phyloP scores from a whole-genome alignment of 2,113 vertebrate species.

The Rhipidura dahli region DNA sequence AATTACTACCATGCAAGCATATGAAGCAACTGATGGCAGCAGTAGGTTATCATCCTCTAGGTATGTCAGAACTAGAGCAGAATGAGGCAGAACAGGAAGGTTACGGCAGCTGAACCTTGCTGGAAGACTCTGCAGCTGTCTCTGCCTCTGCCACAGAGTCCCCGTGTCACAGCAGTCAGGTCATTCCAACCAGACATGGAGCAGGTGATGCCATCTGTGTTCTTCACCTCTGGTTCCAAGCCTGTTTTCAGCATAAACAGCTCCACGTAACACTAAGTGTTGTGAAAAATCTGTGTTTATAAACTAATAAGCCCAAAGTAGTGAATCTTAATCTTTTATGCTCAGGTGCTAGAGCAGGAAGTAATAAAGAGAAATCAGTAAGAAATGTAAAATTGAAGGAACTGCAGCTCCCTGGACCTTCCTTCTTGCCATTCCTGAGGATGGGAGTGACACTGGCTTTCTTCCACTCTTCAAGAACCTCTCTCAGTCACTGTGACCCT shows the following conservation, averaged over 20 bases:
- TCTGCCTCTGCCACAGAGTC: neutral
- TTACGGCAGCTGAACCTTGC: neutral
- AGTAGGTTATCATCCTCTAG: neutral
- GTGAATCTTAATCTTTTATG: neutral
- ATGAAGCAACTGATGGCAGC: neutral
- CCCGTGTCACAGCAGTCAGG: neutral
- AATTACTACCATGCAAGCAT: neutral
- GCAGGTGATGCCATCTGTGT: neutral
- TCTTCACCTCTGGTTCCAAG: neutral
- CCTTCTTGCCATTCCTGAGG: neutral
- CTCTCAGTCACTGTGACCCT: neutral
- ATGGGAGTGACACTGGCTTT: neutral
- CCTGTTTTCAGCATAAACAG: neutral
- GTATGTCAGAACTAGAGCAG: conserved; percentile 10
- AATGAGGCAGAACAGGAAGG: neutral
- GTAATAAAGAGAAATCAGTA: neutral
- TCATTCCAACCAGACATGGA: neutral
- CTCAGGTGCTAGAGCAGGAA: neutral
- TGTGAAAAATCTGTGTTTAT: neutral
- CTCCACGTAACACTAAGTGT: neutral
- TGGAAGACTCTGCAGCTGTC: neutral
- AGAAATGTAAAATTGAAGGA: neutral
- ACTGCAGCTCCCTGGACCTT: neutral
- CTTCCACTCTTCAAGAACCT: neutral
- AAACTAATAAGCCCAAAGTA: neutral